A percentile compares a stretch with the other conserved stretches of the same genome.
These are phyloP conservation scores for Sphaeramia orbicularis DNA, from an alignment of 2,797 vertebrate species.

Conservation along the genomic window DNA sequence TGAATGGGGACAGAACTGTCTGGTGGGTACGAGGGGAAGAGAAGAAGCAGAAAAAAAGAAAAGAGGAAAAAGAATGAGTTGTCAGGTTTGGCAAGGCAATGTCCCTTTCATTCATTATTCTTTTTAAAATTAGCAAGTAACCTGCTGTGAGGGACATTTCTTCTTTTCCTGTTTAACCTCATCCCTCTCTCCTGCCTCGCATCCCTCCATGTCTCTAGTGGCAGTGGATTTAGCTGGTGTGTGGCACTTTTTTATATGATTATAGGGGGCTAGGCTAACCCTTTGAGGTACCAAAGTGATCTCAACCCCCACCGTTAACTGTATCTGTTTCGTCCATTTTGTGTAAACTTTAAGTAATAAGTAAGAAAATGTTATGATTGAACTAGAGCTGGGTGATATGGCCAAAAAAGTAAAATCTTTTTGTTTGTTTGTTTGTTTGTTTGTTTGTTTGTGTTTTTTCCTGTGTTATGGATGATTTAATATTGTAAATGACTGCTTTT, in stretches of 20 bases:
- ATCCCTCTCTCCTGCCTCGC: conserved; percentile 52
- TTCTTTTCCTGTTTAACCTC: conserved; percentile 48
- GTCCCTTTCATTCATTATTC: conserved; percentile 87
- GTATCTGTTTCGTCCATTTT: not conserved
- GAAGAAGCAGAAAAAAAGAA: not conserved
- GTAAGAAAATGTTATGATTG: no score
- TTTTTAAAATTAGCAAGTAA: conserved; percentile 93
- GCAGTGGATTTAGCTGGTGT: conserved; percentile 42
- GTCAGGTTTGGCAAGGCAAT: conserved; percentile 88
- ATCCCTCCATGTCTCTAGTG: conserved; percentile 69
- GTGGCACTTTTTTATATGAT: not conserved
- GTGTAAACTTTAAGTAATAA: no score
- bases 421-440: no score
- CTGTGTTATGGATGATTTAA: no score
- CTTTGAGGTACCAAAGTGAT: not conserved
- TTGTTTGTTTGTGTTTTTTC: no score
- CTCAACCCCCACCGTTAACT: not conserved
- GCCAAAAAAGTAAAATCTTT: no score
- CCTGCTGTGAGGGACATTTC: conserved; percentile 89
- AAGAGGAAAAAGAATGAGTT: conserved; percentile 77
- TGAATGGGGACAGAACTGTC: not conserved
- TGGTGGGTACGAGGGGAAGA: not conserved
- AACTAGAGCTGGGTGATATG: no score
- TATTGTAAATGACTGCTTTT: no score
- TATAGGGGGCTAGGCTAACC: not conserved